Conservation (phyloP, 2,888 invertebrate species). For the Clusia tigrina region DNA sequence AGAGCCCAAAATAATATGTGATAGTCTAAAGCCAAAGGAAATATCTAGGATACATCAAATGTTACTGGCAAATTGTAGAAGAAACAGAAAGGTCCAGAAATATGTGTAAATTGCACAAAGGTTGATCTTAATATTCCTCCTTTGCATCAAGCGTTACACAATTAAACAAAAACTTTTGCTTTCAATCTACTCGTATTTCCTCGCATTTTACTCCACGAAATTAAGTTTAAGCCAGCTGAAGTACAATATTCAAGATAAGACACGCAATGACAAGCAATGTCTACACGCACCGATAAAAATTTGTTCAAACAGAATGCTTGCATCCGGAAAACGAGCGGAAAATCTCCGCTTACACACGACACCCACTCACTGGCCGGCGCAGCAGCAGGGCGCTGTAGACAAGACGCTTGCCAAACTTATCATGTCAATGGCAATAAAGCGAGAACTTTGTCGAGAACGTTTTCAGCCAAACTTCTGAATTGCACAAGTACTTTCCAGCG, state of each 20-base stretch:
- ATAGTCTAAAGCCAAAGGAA: too few relatives aligned
- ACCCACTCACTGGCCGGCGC: neutral
- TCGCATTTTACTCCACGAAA: neutral
- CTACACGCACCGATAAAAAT: conserved; percentile 38
- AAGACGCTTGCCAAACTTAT: neutral
- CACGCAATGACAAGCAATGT: conserved; percentile 48
- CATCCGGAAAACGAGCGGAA: conserved; percentile 5
- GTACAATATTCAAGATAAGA: conserved; percentile 41
- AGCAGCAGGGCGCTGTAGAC: neutral
- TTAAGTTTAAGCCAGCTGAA: neutral
- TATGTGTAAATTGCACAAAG: too few relatives aligned
- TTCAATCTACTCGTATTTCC: neutral
- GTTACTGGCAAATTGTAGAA: too few relatives aligned
- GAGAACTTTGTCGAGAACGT: neutral
- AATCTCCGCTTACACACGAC: neutral
- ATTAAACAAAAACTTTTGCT: neutral
- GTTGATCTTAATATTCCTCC: too few relatives aligned
- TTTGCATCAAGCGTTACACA: too few relatives aligned
- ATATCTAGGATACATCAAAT: too few relatives aligned
- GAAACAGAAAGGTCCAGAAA: too few relatives aligned
- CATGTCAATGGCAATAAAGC: conserved; percentile 4
- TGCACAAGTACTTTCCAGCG: neutral
- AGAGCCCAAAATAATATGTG: too few relatives aligned
- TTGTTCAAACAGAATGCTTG: conserved; percentile 11
- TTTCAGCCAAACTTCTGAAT: neutral